phyloP scores from a whole-genome alignment of 2,797 vertebrate species.

The Chaenodraco wilsoni region DNA sequence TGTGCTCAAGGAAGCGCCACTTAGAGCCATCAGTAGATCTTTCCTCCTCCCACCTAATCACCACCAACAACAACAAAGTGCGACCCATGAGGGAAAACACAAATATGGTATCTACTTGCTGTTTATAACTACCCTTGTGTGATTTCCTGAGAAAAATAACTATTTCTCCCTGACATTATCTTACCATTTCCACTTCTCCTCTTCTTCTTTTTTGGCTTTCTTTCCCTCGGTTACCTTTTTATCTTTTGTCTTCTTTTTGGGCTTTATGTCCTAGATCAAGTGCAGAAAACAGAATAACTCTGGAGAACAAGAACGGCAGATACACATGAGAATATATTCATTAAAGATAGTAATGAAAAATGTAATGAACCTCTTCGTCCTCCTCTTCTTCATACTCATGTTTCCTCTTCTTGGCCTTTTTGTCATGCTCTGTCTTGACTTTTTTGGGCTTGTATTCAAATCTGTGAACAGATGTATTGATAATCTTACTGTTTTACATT shows the following conservation, averaged over 20 bases:
- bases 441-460: constrained; percentile 91
- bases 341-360: constrained; percentile 10
- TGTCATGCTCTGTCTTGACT: constrained; percentile 92
- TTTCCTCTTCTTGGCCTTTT: constrained; percentile 95
- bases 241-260: constrained; percentile 93
- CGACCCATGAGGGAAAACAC: constrained; percentile 6
- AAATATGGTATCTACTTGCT: neutral
- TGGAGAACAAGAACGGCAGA: neutral
- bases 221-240: constrained; percentile 87
- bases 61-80: constrained; percentile 34
- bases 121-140: neutral
- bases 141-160: constrained; percentile 35
- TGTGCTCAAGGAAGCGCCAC: constrained; percentile 97
- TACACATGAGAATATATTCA: neutral
- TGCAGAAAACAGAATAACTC: constrained; percentile 15
- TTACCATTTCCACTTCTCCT: constrained; percentile 98
- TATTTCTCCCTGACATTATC: constrained; percentile 13
- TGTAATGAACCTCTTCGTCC: constrained; percentile 76
- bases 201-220: constrained; percentile 94
- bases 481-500: neutral
- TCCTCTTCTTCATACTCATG: constrained; percentile 89
- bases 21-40: constrained; percentile 94
- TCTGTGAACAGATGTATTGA: constrained; percentile 72
- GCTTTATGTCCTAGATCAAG: constrained; percentile 86
- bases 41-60: constrained; percentile 94